Evolutionary conservation across 2,888 invertebrate genomes (phyloP), one percentile per base, ranked within the genome.

Genomic region (Drosophila nr. medialis): DNA sequence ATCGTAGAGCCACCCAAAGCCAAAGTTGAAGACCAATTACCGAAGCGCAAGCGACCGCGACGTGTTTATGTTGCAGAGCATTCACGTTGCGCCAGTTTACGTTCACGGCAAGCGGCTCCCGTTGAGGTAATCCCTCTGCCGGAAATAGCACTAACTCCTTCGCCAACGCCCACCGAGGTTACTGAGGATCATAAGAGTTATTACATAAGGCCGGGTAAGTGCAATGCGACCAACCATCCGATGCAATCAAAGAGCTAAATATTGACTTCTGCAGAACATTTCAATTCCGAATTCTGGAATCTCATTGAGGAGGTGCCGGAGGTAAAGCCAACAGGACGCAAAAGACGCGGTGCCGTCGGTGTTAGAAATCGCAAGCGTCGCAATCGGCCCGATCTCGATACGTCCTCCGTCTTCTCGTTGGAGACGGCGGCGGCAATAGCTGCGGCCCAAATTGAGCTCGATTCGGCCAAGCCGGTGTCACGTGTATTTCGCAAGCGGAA

Each of bases 351-450:
- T 42, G 78, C 54, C 21, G 59, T 50, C 8, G 53, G 54, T 13
- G 50, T 45, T 18, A 63, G 64, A 8, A 64, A 51, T 42, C 74
- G 83, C 1, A 79, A 86, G 24, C 74, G 89, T 15, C 76, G 80
- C 10, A 56, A 64, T 13, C 69, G 63, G 36, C 75, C 77, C 10
- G 80, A 86, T n/a, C 24, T 62, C 27, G 86, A 88, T 45, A 11
- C 36, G 8, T 0, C 24, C 2, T 45, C 45, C 5, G 69, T 36
- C 45, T 65, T 68, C 24, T 80, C 86, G 7, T 66, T 83, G 18
- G 83, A 83, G 55, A 89, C 89, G 54, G 82, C 69, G 38, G 77
- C 81, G 40, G 76, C 88, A 24, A 80, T 83, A 64, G 77, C 75
- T 18, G 85, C 80, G 48, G 81, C 81, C 6, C 86, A 88, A 53